Conservation (phyloP, 2,797 vertebrate genomes). For the Arrhamphus sclerolepis region DNA sequence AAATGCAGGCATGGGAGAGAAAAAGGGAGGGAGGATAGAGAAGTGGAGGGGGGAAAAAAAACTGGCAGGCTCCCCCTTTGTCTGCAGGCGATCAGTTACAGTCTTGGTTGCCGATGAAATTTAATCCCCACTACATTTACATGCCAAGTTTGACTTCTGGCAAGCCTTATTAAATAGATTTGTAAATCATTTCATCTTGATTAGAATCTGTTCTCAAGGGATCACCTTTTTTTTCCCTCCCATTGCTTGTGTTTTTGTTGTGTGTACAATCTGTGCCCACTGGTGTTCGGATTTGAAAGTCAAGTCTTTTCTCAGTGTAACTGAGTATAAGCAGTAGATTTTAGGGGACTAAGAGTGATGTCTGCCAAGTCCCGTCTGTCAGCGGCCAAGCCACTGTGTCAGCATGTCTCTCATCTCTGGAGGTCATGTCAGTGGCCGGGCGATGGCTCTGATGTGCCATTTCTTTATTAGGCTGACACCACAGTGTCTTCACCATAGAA, state of each 20-base stretch:
- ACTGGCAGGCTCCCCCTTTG: slow-evolving; percentile 77
- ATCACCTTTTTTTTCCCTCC: slow-evolving; percentile 56
- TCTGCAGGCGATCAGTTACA: slow-evolving; percentile 84
- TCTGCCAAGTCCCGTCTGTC: slow-evolving; percentile 68
- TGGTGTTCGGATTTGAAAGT: slow-evolving; percentile 63
- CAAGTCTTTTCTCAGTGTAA: slow-evolving; percentile 36
- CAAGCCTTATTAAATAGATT: slow-evolving; percentile 85
- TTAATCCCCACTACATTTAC: slow-evolving; percentile 80
- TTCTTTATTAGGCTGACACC: slow-evolving; percentile 70
- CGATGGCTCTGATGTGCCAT: slow-evolving; percentile 50
- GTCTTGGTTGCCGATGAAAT: slow-evolving; percentile 82
- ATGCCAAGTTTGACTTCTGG: slow-evolving; percentile 85
- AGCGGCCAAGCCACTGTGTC: slow-evolving; percentile 64
- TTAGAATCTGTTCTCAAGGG: slow-evolving; percentile 80
- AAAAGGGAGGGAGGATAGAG: slow-evolving; percentile 49
- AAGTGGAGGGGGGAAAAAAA: slow-evolving; percentile 44
- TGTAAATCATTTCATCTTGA: slow-evolving; percentile 85
- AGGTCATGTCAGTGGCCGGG: slow-evolving; percentile 60
- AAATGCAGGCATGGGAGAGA: slow-evolving; percentile 74
- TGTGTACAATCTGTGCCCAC: slow-evolving; percentile 64
- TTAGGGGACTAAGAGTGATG: slow-evolving; percentile 66
- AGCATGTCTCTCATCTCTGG: slow-evolving; percentile 68
- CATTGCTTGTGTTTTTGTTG: slow-evolving; percentile 70
- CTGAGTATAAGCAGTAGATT: slow-evolving; percentile 41
- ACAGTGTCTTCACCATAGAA: slow-evolving; percentile 60